Base-by-base conservation (phyloP, 2,888 invertebrate genomes). In the Metellina segmentata region DNA sequence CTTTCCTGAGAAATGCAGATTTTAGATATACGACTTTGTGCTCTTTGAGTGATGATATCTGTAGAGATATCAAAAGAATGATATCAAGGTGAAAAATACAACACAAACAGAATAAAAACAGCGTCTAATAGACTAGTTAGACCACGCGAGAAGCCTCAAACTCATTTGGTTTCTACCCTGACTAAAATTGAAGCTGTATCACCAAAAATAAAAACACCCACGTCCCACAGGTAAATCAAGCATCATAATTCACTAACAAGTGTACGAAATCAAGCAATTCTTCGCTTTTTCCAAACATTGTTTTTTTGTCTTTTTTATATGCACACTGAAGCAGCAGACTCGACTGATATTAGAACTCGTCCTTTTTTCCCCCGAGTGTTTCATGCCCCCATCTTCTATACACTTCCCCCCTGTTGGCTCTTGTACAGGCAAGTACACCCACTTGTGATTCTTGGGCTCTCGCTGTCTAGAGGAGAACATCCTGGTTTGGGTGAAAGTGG, bases 21-120 rank as follows among this genome's bases (percentile, higher is more conserved):
- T n/a, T n/a, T n/a, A n/a, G n/a, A n/a, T n/a, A n/a, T n/a, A n/a
- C n/a, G n/a, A n/a, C n/a, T n/a, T n/a, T n/a, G n/a, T n/a, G n/a
- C n/a, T n/a, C n/a, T n/a, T n/a, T n/a, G n/a, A n/a, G n/a, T n/a
- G n/a, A n/a, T n/a, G n/a, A 52, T 8, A 48, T 7, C 19, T 19
- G 72, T 82, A 82, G 82, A 82, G 82, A 82, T n/a, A 82, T 82
- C 71, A 82, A 19, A 49, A 52, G 6, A 4, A 49, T 52, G 82
- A 82, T 82, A 82, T 51, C 19, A 72, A 51, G 1, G 34, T 34
- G 1, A 34, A 34, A 34, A 34, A 34, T 4, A 4, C 34, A 34
- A 34, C 34, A 19, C 71, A 19, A 19, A 69, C 49, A 72, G 16
- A 51, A 49, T n/a, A 72, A 49, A 71, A 48, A 49, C 82, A 52